A percentile compares a stretch with the other conserved stretches of the same genome.
Evolutionary conservation across 2,113 vertebrate genomes (phyloP).

Genomic region (Gracilinanus agilis): DNA sequence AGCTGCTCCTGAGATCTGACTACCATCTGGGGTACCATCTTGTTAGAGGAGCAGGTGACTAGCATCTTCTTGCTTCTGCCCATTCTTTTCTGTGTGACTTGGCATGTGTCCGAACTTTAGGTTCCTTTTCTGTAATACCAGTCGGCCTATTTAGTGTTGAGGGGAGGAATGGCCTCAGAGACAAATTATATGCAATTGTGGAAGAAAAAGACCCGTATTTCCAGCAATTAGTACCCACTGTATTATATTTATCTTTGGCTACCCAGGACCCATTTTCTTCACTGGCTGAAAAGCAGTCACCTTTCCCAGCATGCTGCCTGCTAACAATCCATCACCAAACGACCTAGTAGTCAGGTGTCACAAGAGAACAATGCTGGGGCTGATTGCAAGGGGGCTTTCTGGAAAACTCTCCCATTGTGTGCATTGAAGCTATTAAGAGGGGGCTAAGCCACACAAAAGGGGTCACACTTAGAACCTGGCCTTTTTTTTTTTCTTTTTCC

Average conservation of each 20-base stretch:
- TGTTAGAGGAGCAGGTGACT: background rate
- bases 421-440: background rate
- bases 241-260: background rate
- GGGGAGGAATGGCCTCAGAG: background rate
- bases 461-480: background rate
- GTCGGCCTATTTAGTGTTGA: background rate
- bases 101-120: background rate
- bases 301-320: background rate
- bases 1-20: background rate
- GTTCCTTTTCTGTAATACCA: background rate
- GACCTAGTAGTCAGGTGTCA: background rate
- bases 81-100: background rate
- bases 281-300: background rate
- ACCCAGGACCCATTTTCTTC: background rate
- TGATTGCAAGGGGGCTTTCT: accelerated
- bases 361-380: background rate
- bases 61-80: background rate
- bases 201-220: background rate
- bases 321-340: background rate
- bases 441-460: background rate
- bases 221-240: background rate
- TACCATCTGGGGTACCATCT: background rate
- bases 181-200: background rate
- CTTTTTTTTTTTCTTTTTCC: background rate
- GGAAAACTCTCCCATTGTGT: background rate